A percentile compares a stretch with the other conserved stretches of the same genome.
These are phyloP conservation scores for Phrynocephalus guinanensis DNA, from an alignment of 2,797 vertebrate species.

Conservation along the genomic window DNA sequence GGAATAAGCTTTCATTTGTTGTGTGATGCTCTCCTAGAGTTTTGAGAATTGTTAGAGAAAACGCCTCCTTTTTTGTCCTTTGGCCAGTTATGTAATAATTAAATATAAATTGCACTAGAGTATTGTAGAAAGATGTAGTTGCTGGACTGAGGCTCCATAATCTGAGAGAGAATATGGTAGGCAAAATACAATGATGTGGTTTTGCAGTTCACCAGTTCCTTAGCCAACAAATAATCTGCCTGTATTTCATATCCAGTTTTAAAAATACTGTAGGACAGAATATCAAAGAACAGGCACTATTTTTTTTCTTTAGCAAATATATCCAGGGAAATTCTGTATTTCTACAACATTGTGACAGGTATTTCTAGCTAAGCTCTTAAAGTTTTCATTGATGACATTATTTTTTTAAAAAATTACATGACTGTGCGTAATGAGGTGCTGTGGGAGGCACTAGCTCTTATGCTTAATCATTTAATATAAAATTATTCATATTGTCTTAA, in stretches of 20 bases:
- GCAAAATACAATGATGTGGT: conserved; percentile 13
- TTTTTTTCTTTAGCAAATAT: conserved; percentile 37
- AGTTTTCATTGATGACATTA: conserved; percentile 63
- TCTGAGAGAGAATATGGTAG: conserved; percentile 22
- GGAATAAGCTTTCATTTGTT: not conserved
- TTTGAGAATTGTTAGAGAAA: not conserved
- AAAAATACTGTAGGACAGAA: not conserved
- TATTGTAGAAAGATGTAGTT: conserved; percentile 18
- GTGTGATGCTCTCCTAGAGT: not conserved
- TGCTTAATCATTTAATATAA: conserved; percentile 75
- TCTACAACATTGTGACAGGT: conserved; percentile 76
- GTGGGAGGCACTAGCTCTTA: conserved; percentile 75
- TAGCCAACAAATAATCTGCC: no score
- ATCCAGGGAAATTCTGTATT: conserved; percentile 64
- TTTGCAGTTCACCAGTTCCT: no score
- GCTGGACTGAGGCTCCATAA: not conserved
- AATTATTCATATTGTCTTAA: conserved; percentile 65
- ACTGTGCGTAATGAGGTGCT: conserved; percentile 65
- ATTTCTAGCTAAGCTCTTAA: conserved; percentile 71
- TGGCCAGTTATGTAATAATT: not conserved
- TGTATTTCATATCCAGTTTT: not conserved
- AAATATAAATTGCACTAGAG: conserved; percentile 22
- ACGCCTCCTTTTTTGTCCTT: not conserved
- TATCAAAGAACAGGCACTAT: conserved; percentile 30
- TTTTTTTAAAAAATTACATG: conserved; percentile 70